phyloP scores from a whole-genome alignment of 2,888 invertebrate species.

The Papilio elwesi region DNA sequence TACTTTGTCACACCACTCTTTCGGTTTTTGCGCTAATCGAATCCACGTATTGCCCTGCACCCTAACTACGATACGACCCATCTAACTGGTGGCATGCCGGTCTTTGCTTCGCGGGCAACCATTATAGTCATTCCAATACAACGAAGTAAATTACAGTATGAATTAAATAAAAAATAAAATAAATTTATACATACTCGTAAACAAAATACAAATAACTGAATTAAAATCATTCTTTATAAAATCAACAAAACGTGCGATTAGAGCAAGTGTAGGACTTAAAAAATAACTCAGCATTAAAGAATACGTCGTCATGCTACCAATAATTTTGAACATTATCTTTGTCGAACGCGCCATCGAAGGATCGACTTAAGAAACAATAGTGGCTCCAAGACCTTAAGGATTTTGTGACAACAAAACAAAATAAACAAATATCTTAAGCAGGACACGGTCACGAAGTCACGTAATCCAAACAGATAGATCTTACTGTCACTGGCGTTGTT shows the following conservation, averaged over 20 bases:
- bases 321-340: conserved; percentile 38
- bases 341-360: conserved; percentile 29
- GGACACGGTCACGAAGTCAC: conserved; percentile 63
- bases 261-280: conserved; percentile 11
- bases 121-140: no score
- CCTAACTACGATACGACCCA: no score
- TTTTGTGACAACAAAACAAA: conserved; percentile 60
- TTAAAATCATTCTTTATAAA: neutral
- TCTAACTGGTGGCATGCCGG: no score
- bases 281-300: conserved; percentile 41
- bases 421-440: conserved; percentile 52
- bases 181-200: neutral
- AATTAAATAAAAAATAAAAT: neutral
- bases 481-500: conserved; percentile 59
- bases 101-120: no score
- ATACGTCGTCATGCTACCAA: conserved; percentile 44
- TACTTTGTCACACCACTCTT: no score
- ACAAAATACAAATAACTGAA: neutral
- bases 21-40: no score
- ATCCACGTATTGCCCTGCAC: no score
- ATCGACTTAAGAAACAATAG: conserved; percentile 50
- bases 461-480: conserved; percentile 75
- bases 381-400: conserved; percentile 53
- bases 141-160: no score
- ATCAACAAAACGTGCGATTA: neutral